Base-by-base conservation (phyloP, 2,888 invertebrate genomes). In the Ceramica pisi region DNA sequence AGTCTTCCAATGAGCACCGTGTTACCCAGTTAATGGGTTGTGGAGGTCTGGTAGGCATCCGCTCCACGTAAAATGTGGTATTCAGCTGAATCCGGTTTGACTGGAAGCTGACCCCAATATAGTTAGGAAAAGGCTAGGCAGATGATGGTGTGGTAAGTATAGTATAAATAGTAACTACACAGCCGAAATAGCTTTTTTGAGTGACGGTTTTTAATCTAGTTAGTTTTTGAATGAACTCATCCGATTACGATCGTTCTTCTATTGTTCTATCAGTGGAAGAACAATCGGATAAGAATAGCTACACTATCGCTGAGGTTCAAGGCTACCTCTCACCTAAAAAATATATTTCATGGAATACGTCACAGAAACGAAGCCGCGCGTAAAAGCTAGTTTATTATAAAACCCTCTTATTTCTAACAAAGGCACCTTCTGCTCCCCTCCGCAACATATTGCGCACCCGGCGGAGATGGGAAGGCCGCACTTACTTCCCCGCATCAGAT, bases 401-500 rank as follows among this genome's bases (percentile, higher is more conserved):
- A 65, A 21, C 5, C 2, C 26, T 26, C 26, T 14, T 21, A 14
- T 21, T 46, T 50, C 12, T 21, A n/a, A 38, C 16, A 51, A 62
- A 62, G 57, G n/a, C 12, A 44, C 46, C 19, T 44, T 38, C n/a
- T n/a, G 23, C 53, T 21, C 14, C 6, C 8, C 19, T 10, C 46
- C 19, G 12, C 14, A 44, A 44, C 46, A 70, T 61, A 63, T 71
- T 68, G 67, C 73, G 60, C 75, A 85, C 70, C 69, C 82, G 73
- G 65, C 87, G 82, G 82, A 85, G 79, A 84, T 80, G 83, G 71
- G 76, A 66, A 82, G 62, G 48, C 38, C 67, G 65, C 67, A 55
- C 55, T 63, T 62, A 74, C 77, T 79, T 75, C 78, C 78, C 66
- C 64, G 56, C 75, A 78, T 79, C 76, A 78, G 85, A 86, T 87